phyloP scores from a whole-genome alignment of 1,140 invertebrate genomes.

The Listronotus bonariensis region DNA sequence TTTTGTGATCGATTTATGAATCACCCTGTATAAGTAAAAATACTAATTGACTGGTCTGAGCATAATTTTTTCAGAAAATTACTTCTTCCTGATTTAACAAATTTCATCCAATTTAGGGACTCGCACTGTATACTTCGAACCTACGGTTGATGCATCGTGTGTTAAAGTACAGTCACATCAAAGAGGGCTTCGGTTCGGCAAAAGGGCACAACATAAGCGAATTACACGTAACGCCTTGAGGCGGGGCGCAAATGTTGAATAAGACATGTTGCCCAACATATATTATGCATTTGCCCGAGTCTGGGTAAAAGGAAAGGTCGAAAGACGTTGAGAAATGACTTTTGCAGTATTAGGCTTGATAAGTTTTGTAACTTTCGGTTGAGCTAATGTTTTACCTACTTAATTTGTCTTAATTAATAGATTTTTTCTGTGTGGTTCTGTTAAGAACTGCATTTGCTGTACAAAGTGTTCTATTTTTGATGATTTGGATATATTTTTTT shows the following conservation, averaged over 20 bases:
- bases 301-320: slow-evolving; percentile 10
- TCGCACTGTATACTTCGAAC: no score
- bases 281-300: slow-evolving; percentile 45
- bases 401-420: no score
- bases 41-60: no score
- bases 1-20: no score
- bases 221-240: slow-evolving; percentile 42
- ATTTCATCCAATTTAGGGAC: no score
- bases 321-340: slow-evolving; percentile 16
- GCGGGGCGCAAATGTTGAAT: slow-evolving; percentile 43
- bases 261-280: slow-evolving; percentile 45
- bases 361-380: slow-evolving; percentile 15
- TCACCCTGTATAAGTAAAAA: no score
- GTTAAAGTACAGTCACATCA: slow-evolving; percentile 15
- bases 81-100: no score
- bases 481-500: no score
- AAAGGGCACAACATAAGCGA: slow-evolving; percentile 37
- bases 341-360: slow-evolving; percentile 3
- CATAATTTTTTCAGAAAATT: no score
- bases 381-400: background rate
- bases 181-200: slow-evolving; percentile 14
- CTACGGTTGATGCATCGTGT: slow-evolving; percentile 10
- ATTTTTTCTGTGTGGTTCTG: no score
- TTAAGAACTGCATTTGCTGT: no score
- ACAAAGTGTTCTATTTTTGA: no score